Conservation (phyloP, 2,113 vertebrate species). For the Picathartes gymnocephalus region DNA sequence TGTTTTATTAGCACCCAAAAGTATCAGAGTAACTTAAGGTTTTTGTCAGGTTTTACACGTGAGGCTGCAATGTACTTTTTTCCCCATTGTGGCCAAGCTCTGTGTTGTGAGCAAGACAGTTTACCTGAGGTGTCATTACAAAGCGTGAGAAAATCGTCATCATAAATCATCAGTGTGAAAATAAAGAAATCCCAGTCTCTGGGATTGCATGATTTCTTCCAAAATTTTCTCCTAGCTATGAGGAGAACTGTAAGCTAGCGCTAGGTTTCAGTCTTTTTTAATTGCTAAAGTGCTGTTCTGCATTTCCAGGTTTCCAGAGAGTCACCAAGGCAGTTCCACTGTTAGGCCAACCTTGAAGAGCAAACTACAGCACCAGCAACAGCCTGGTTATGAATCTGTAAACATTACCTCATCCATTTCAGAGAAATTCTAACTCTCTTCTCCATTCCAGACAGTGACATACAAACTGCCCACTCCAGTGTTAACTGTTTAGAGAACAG, state of each 20-base stretch:
- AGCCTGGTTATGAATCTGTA: not conserved
- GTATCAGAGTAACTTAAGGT: not conserved
- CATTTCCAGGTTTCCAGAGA: not conserved
- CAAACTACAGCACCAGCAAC: slow-evolving; percentile 10
- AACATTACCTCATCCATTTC: not conserved
- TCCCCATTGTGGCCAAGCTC: not conserved
- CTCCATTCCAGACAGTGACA: not conserved
- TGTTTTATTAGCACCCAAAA: not conserved
- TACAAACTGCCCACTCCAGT: not conserved
- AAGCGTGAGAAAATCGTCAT: not conserved
- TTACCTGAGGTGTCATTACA: slow-evolving; percentile 5
- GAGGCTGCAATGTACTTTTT: not conserved
- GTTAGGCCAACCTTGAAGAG: slow-evolving; percentile 39
- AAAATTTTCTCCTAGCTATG: not conserved
- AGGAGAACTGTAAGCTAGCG: not conserved
- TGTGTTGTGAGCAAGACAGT: not conserved
- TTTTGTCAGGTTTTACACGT: not conserved
- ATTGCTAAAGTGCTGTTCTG: not conserved
- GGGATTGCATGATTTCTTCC: not conserved
- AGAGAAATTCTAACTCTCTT: not conserved
- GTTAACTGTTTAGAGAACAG: not conserved
- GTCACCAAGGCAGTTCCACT: slow-evolving; percentile 9
- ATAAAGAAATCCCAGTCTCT: not conserved
- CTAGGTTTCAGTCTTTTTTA: not conserved
- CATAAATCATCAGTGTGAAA: slow-evolving; percentile 17